phyloP scores from a whole-genome alignment of 1,140 invertebrate species.

The Eurosta solidaginis region DNA sequence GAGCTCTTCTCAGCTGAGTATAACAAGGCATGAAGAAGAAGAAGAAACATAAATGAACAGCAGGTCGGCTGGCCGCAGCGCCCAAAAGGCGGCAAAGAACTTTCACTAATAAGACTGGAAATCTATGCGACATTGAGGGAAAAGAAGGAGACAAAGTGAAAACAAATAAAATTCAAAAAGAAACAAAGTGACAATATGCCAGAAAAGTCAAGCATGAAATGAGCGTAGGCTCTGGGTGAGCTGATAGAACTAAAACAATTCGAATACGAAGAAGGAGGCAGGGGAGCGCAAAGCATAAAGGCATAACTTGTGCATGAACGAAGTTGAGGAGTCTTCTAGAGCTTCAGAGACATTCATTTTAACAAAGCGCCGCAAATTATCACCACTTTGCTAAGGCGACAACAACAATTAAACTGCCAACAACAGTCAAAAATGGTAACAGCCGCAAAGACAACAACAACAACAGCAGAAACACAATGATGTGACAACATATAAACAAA shows the following conservation, averaged over 20 bases:
- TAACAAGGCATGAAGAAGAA: constrained; percentile 27
- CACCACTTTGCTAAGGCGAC: constrained; percentile 56
- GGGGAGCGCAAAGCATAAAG: too few species aligned
- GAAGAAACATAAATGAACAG: constrained; percentile 10
- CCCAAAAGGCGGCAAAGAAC: constrained; percentile 50
- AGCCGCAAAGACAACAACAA: constrained; percentile 40
- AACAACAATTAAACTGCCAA: constrained; percentile 35
- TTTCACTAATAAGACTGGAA: constrained; percentile 57
- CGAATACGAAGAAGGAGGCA: too few species aligned
- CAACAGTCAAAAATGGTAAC: constrained; percentile 41
- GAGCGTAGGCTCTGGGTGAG: too few species aligned
- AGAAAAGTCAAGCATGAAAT: background rate
- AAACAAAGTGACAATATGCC: background rate
- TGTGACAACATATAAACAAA: background rate
- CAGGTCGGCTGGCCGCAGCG: background rate
- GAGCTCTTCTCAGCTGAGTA: too few species aligned
- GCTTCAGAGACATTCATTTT: background rate
- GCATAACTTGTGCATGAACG: too few species aligned
- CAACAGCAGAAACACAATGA: background rate
- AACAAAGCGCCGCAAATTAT: constrained; percentile 49
- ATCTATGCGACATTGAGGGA: constrained; percentile 46
- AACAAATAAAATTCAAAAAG: constrained; percentile 22
- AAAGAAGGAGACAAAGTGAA: constrained; percentile 51
- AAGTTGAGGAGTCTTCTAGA: background rate
- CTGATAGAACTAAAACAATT: too few species aligned